phyloP scores from a whole-genome alignment of 2,113 vertebrate species.

The Heliornis fulica region DNA sequence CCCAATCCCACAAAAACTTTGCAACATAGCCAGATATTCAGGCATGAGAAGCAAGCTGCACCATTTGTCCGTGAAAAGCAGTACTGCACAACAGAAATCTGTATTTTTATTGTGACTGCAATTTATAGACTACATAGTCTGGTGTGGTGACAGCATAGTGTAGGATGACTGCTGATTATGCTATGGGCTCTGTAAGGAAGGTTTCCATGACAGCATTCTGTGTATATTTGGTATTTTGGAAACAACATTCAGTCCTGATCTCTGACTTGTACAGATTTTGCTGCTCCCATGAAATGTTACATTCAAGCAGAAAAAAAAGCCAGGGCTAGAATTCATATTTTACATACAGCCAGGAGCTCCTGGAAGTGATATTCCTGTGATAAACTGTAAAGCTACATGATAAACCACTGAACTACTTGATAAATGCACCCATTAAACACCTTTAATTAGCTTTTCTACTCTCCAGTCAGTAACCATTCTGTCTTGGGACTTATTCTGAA shows the following conservation, averaged over 20 bases:
- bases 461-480: background rate
- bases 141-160: background rate
- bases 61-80: background rate
- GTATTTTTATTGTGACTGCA: background rate
- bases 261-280: slow-evolving; percentile 10
- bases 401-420: slow-evolving; percentile 5
- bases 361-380: background rate
- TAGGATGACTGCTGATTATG: background rate
- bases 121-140: background rate
- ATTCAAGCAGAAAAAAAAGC: background rate
- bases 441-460: background rate
- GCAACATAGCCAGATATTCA: background rate
- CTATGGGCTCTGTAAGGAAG: background rate
- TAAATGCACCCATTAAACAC: slow-evolving; percentile 1
- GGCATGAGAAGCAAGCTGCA: background rate
- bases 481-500: background rate
- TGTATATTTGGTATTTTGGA: background rate
- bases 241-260: background rate
- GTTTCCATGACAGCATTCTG: slow-evolving; percentile 43
- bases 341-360: background rate
- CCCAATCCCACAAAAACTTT: background rate
- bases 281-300: background rate
- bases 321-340: background rate
- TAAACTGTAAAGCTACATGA: background rate
- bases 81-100: background rate